Percentiles rank a stretch among this genome's conserved stretches.
Evolutionary conservation across 1,140 invertebrate genomes (phyloP).

Genomic region (Nautilus pompilius): DNA sequence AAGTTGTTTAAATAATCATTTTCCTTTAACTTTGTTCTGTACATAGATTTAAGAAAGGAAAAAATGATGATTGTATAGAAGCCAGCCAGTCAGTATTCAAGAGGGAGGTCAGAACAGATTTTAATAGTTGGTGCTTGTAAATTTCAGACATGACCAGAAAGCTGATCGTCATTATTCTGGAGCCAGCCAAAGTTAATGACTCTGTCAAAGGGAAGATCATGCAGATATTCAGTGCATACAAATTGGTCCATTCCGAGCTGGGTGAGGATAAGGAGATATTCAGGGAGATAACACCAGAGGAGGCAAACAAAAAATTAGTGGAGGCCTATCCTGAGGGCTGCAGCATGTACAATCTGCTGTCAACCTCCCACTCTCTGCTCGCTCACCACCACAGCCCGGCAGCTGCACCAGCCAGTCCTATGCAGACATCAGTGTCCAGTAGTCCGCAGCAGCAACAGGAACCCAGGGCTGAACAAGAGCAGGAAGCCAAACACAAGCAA

Average conservation of each 20-base stretch:
- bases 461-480: conserved; percentile 25
- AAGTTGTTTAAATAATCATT: too few relatives aligned
- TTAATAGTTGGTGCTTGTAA: too few relatives aligned
- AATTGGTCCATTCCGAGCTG: conserved; percentile 12
- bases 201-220: conserved; percentile 67
- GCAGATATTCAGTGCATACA: conserved; percentile 60
- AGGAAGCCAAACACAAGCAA: conserved; percentile 26
- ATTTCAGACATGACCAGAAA: conserved; percentile 69
- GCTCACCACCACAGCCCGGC: too few relatives aligned
- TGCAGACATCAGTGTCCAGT: conserved; percentile 2
- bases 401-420: conserved; percentile 3
- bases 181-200: conserved; percentile 60
- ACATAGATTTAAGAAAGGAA: too few relatives aligned
- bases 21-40: too few relatives aligned
- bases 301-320: conserved; percentile 78
- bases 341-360: too few relatives aligned
- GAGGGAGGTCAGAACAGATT: too few relatives aligned
- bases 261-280: conserved; percentile 55
- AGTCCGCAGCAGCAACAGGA: background rate
- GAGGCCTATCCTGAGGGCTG: conserved; percentile 70
- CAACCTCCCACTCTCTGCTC: conserved; percentile 18
- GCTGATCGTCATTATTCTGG: conserved; percentile 74
- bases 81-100: too few relatives aligned
- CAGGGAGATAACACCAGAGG: conserved; percentile 69
- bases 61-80: too few relatives aligned